Base-by-base conservation (phyloP, 1,140 invertebrate genomes). In the Pseudomyrmex gracilis region DNA sequence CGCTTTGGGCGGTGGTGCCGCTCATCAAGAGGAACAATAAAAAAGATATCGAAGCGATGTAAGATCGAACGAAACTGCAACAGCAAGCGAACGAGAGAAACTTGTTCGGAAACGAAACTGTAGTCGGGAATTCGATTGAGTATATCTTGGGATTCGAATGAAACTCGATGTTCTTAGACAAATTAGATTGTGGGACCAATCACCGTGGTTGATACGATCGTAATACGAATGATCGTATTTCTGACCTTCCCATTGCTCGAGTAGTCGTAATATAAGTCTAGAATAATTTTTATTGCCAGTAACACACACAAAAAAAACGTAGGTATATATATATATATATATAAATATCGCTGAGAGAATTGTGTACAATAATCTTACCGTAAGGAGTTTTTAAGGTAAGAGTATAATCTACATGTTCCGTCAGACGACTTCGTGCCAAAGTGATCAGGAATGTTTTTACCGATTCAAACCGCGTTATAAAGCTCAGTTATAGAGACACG, bases 1-100 rank as follows among this genome's bases (percentile, higher is more conserved):
- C 95, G 4, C 93, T 97, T 1, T 97, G 97, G 97, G 93, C 95
- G 1, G 95, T 96, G 9, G 95, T 97, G 60, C 97, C 97, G 13
- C 95, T 97, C 70, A 95, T 97, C 80, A 94, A 95, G 58, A 95
- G 95, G 60, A 93, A 92, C 9, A 92, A 92, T 82, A 90, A 92
- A 84, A 87, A 94, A 86, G 47, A 87, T 87, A 47, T 92, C 20
- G 88, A 93, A 57, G 49, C 68, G 8, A 83, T 87, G 57, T 89
- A 86, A 77, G 24, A 43, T 34, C 70, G 8, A 2, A 22, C 70
- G 12, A 1, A 22, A 2, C 34, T 34, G n/a, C 5, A 22, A 2
- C 34, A 5, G n/a, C 5, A 34, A 12, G n/a, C 5, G 22, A 34
- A 24, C 13, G 70, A 73, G 7, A 10, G 34, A 24, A 34, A 34